Evolutionary conservation across 2,888 invertebrate species (phyloP).

Genomic region (Drosophila robusta): DNA sequence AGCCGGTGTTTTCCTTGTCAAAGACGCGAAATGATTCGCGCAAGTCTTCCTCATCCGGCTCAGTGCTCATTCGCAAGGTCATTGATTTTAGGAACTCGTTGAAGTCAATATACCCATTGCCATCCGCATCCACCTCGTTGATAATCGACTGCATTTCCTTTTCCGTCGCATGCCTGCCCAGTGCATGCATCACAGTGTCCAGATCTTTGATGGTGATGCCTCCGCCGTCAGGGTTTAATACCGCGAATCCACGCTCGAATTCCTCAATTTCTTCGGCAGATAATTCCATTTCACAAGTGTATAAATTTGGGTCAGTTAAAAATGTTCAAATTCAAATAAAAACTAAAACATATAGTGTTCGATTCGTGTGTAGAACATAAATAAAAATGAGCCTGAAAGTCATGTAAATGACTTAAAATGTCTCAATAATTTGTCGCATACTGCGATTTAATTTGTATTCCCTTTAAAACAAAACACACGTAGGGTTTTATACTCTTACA

Average conservation of each 20-base stretch:
- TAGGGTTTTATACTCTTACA: too few species aligned
- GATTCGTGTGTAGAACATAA: too few species aligned
- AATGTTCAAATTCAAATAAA: neutral
- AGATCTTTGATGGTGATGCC: slow-evolving; percentile 5
- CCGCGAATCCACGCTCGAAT: neutral
- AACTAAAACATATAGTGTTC: neutral
- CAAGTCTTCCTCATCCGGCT: slow-evolving; percentile 23
- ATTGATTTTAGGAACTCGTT: neutral
- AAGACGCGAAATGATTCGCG: slow-evolving; percentile 28
- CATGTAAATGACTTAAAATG: neutral
- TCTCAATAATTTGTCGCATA: neutral
- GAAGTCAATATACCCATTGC: slow-evolving; percentile 18
- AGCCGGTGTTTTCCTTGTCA: slow-evolving; percentile 12
- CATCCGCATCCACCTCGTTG: slow-evolving; percentile 23
- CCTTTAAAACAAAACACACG: neutral
- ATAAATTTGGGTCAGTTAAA: neutral
- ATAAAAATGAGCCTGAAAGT: neutral
- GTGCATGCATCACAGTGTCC: neutral
- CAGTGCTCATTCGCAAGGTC: slow-evolving; percentile 3
- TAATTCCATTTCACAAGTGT: slow-evolving; percentile 2
- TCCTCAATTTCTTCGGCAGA: neutral
- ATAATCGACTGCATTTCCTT: slow-evolving; percentile 25
- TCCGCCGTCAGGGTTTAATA: neutral
- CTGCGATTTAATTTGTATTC: neutral
- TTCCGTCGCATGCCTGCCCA: slow-evolving; percentile 8